A percentile compares a stretch with the other conserved stretches of the same genome.
These are phyloP conservation scores for Heliconius charithonia DNA, from an alignment of 2,888 invertebrate species.

Conservation along the genomic window DNA sequence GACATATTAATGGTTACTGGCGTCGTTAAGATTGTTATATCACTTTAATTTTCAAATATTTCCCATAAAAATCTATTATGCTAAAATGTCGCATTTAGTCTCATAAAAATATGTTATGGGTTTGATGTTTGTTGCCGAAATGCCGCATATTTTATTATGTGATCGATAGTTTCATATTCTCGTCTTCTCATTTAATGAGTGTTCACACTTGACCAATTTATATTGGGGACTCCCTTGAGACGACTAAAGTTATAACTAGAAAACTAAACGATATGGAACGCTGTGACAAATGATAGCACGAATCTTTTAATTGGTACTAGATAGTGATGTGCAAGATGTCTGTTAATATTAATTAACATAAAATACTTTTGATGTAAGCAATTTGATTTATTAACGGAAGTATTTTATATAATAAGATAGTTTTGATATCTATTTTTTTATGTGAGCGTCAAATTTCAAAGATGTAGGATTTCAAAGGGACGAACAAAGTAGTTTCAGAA, in stretches of 20 bases:
- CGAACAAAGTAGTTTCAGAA: conserved; percentile 3
- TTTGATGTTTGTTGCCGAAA: no score
- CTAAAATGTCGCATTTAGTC: not conserved
- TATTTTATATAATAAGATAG: not conserved
- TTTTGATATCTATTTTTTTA: not conserved
- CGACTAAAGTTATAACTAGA: conserved; percentile 75
- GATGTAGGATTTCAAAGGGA: conserved; percentile 12
- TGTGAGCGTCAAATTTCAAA: conserved; percentile 1
- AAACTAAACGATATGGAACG: conserved; percentile 74
- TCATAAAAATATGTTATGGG: no score
- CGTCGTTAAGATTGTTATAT: conserved; percentile 30
- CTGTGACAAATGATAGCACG: conserved; percentile 61
- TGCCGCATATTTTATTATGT: no score
- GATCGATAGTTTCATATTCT: conserved; percentile 34
- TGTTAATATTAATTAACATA: conserved; percentile 42
- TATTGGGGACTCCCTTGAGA: conserved; percentile 66
- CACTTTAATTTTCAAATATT: not conserved
- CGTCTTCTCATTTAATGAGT: conserved; percentile 38
- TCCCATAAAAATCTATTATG: not conserved
- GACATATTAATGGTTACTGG: conserved; percentile 25
- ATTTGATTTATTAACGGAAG: not conserved
- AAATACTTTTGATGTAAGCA: conserved; percentile 4
- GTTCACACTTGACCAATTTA: conserved; percentile 58
- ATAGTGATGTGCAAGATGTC: conserved; percentile 46
- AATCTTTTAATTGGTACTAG: conserved; percentile 54